phyloP scores from a whole-genome alignment of 2,888 invertebrate genomes.

The Marronus borbonicus region DNA sequence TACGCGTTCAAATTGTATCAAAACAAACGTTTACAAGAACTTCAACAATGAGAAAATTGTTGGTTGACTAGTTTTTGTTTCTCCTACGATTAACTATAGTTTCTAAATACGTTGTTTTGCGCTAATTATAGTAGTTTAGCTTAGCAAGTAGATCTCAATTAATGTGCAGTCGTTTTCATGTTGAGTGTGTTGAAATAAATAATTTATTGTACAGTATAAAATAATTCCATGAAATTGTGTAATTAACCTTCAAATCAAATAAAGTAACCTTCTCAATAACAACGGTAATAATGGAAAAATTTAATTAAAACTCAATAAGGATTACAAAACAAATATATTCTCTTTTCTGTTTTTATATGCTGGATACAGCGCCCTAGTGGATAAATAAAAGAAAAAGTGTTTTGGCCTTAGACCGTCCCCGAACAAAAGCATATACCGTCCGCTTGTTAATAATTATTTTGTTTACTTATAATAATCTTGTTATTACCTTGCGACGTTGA shows the following conservation, averaged over 20 bases:
- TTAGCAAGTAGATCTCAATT: slow-evolving; percentile 16
- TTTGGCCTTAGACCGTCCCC: background rate
- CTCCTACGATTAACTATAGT: too few species aligned
- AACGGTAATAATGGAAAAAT: slow-evolving; percentile 37
- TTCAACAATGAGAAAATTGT: too few species aligned
- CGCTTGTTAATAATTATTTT: slow-evolving; percentile 14
- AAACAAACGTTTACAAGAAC: too few species aligned
- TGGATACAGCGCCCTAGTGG: background rate
- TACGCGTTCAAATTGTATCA: too few species aligned
- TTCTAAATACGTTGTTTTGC: background rate
- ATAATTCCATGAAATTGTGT: slow-evolving; percentile 40
- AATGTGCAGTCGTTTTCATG: slow-evolving; percentile 18
- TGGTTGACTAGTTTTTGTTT: too few species aligned
- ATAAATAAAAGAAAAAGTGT: background rate
- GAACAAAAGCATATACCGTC: background rate
- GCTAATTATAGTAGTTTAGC: slow-evolving; percentile 2
- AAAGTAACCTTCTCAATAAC: slow-evolving; percentile 40
- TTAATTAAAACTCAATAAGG: slow-evolving; percentile 31
- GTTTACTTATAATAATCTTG: slow-evolving; percentile 25
- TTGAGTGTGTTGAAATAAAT: slow-evolving; percentile 30
- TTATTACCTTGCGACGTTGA: slow-evolving; percentile 29
- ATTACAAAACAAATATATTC: slow-evolving; percentile 33
- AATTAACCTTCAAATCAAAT: slow-evolving; percentile 38
- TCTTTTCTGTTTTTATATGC: background rate
- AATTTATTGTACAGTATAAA: slow-evolving; percentile 39